Base-by-base conservation (phyloP, 2,113 vertebrate species). In the Saccopteryx bilineata region DNA sequence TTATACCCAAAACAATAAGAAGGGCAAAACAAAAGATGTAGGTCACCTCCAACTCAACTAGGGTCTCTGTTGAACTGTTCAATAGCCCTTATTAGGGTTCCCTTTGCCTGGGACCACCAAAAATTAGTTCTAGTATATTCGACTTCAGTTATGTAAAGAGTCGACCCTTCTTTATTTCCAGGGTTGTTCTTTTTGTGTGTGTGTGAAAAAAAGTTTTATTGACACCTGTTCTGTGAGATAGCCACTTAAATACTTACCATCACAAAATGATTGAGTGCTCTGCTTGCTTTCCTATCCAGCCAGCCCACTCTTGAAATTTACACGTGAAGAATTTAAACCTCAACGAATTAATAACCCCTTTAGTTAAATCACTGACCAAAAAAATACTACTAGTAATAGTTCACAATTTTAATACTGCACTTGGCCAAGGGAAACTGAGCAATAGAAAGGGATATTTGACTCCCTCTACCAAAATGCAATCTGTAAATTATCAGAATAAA, bases 1-100 rank as follows among this genome's bases (percentile, higher is more conserved):
- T 95, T 94, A 96, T 97, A 95, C 97, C 74, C 89, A 88, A 97
- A 98, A 96, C 87, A 98, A 98, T 96, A 97, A 91, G 17, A 9
- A 97, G 66, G 84, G 76, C 52, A 96, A 98, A 98, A 95, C 80
- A 98, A 97, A 98, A 98, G 72, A 89, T n/a, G 23, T 24, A 96
- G 23, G 61, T 84, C 87, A 96, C 66, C 86, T 97, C 31, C 80
- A 96, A 48, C 46, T 96, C 69, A 85, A 82, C 58, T n/a, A 68
- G 19, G 21, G 85, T 68, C 90, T 19, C 26, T 83, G 26, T 14
- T 75, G 46, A 98, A 97, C 68, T 87, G 2, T 75, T 93, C 94
- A 87, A 9, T 56, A 96, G 94, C 76, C 39, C 23, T 54, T 58
- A 39, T 52, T 28, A 19, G 5, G 14, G 48, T 92, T 95, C n/a